Evolutionary conservation across 2,888 invertebrate species (phyloP).

Genomic region (Dilophus febrilis): DNA sequence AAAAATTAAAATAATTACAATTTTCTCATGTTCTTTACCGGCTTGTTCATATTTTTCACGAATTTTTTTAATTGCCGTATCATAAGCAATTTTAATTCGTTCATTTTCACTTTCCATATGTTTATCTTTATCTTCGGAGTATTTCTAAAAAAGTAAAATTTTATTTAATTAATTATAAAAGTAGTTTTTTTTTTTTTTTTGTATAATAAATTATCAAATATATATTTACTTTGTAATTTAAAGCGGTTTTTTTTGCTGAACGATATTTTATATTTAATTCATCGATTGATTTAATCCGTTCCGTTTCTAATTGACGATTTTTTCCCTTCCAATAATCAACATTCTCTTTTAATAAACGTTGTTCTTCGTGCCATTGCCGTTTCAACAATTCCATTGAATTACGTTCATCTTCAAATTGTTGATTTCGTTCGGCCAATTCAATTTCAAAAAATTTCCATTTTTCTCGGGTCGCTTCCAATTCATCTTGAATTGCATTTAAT

Average conservation of each 20-base stretch:
- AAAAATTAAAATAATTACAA: not conserved
- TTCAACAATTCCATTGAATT: conserved; percentile 31
- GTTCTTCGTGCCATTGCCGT: conserved; percentile 30
- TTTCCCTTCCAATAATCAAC: conserved; percentile 33
- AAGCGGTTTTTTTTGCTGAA: conserved; percentile 41
- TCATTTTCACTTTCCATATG: conserved; percentile 44
- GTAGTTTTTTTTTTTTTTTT: too few species aligned
- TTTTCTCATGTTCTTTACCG: not conserved
- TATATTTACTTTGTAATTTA: conserved; percentile 35
- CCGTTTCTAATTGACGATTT: conserved; percentile 26
- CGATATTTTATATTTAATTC: conserved; percentile 41
- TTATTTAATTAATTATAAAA: too few species aligned
- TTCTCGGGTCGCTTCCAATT: conserved; percentile 30
- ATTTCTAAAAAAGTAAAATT: conserved; percentile 15
- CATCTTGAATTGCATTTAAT: conserved; percentile 13
- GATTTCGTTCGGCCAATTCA: conserved; percentile 22
- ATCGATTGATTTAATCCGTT: conserved; percentile 32
- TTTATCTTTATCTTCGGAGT: conserved; percentile 43
- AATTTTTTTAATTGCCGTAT: not conserved
- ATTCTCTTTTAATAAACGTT: conserved; percentile 31
- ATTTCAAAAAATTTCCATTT: conserved; percentile 22
- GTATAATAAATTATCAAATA: too few species aligned
- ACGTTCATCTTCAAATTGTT: conserved; percentile 30
- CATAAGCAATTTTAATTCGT: conserved; percentile 43
- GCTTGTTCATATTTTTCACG: not conserved